Conservation (phyloP, 2,888 invertebrate genomes). For the Ophioninae sp. region DNA sequence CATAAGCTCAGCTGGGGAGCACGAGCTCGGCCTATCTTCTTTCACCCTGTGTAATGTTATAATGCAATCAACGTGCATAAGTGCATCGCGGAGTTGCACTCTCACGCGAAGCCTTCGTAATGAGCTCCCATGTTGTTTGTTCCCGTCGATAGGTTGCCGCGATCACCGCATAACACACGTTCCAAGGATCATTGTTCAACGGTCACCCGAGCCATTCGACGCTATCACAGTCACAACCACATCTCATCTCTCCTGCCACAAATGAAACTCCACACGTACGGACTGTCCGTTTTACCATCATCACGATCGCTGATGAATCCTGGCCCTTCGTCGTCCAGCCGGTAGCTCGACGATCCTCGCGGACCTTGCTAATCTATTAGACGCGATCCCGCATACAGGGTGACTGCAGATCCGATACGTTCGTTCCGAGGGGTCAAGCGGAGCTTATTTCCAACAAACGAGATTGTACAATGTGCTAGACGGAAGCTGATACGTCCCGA, state of each 20-base stretch:
- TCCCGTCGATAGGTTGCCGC: conserved; percentile 66
- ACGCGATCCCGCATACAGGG: conserved; percentile 68
- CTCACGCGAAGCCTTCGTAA: conserved; percentile 75
- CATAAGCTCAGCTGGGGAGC: conserved; percentile 62
- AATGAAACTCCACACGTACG: neutral
- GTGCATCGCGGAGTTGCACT: conserved; percentile 69
- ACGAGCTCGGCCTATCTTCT: conserved; percentile 29
- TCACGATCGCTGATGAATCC: conserved; percentile 20
- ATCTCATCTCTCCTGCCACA: conserved; percentile 19
- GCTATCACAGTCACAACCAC: conserved; percentile 37
- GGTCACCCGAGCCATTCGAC: conserved; percentile 52
- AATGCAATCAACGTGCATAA: conserved; percentile 76
- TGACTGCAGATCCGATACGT: too few relatives aligned
- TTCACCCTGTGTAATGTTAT: conserved; percentile 71
- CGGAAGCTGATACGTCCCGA: too few relatives aligned
- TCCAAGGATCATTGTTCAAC: conserved; percentile 77
- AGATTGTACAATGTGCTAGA: too few relatives aligned
- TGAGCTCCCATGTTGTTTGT: conserved; percentile 77
- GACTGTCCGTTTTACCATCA: conserved; percentile 5
- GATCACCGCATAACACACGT: conserved; percentile 68
- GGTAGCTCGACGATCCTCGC: conserved; percentile 31
- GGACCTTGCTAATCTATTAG: conserved; percentile 76
- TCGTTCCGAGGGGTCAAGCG: too few relatives aligned
- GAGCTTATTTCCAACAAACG: too few relatives aligned
- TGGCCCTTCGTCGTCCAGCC: conserved; percentile 38